Conservation (phyloP, 2,113 vertebrate genomes). For the Salvelinus fontinalis region DNA sequence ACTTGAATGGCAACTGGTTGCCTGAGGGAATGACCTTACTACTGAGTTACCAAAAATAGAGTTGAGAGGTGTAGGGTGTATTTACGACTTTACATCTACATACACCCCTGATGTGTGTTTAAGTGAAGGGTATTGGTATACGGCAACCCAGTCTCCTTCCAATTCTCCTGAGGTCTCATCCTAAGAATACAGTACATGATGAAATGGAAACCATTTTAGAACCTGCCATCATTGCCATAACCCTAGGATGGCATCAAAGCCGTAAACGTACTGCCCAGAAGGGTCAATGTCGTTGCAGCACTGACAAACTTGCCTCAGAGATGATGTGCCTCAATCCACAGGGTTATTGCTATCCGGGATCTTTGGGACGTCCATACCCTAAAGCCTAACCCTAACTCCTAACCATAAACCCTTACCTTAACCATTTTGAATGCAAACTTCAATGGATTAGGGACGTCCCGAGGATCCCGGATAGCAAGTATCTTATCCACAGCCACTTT, state of each 20-base stretch:
- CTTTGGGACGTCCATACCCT: too few species aligned
- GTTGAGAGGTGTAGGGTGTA: background rate
- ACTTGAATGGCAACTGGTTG: conserved; percentile 42
- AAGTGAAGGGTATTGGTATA: background rate
- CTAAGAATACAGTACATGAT: conserved; percentile 29
- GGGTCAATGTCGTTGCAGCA: conserved; percentile 24
- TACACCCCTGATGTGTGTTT: background rate
- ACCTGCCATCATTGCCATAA: conserved; percentile 32
- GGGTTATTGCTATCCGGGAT: too few species aligned
- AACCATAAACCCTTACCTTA: too few species aligned
- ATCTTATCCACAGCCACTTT: background rate
- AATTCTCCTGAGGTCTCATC: conserved; percentile 29
- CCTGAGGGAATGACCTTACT: conserved; percentile 20
- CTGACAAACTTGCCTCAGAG: conserved; percentile 1
- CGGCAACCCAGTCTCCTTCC: conserved; percentile 33
- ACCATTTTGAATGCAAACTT: too few species aligned
- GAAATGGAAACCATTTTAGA: conserved; percentile 12
- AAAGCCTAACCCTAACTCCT: too few species aligned
- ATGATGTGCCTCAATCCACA: background rate
- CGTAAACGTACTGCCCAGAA: background rate
- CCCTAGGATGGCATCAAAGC: conserved; percentile 5
- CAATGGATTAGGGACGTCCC: too few species aligned
- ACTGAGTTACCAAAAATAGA: conserved; percentile 54
- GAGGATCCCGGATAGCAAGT: too few species aligned
- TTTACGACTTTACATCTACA: conserved; percentile 28